Evolutionary conservation across 1,140 invertebrate species (phyloP), one percentile per base, ranked within the genome.

Genomic region (Nasonia longicornis): DNA sequence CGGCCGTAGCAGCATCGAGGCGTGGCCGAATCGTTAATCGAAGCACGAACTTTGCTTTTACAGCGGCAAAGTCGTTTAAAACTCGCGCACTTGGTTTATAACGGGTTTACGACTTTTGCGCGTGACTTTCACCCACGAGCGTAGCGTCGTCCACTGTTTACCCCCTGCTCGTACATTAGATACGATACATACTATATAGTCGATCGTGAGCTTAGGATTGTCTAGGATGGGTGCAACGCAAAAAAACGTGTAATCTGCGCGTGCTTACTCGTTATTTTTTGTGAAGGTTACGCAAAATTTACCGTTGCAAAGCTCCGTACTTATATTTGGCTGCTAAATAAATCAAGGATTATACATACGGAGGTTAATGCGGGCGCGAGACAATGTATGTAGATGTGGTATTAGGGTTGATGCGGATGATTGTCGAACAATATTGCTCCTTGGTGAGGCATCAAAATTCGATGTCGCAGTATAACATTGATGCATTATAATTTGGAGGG

Each of bases 1-100:
- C 22, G 26, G 22, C 64, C 64, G 64, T 8, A 10, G 64, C 22
- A 48, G 70, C 42, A 29, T 74, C 70, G 76, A 83, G 83, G 84
- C 83, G 84, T 83, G 84, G 81, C 80, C 72, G 79, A 67, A 85
- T 84, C 83, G 82, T 86, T 86, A 85, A 86, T 86, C 83, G 83
- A 84, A 81, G 78, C 75, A 83, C 82, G 81, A 85, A 86, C 83
- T 84, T 82, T 38, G 16, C 26, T 45, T 42, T 79, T 35, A 72
- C 67, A 12, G 11, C 69, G 26, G 12, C 42, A 58, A 79, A 81
- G 29, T 82, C 70, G 71, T 79, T 82, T 42, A 58, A 79, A 79
- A 79, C 77, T 72, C 77, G 2, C 22, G 14, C 22, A 20, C 45
- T 8, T 35, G 20, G 2, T 67, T 77, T 52, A 76, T 64, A 26